phyloP scores from a whole-genome alignment of 2,888 invertebrate species.

The Brenthis daphne region DNA sequence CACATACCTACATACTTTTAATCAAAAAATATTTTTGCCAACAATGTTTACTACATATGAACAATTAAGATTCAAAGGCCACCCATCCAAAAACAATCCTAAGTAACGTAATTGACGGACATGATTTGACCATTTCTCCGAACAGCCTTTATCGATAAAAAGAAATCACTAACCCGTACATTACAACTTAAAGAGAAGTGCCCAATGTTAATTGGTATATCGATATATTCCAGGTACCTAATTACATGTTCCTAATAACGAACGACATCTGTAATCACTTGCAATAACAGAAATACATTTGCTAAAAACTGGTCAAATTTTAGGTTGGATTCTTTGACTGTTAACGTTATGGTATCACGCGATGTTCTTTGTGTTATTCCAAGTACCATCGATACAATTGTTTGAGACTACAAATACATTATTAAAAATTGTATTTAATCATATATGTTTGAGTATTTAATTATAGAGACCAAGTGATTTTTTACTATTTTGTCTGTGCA shows the following conservation, averaged over 20 bases:
- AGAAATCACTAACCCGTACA: constrained; percentile 28
- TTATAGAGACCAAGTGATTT: too few relatives aligned
- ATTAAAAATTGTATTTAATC: too few relatives aligned
- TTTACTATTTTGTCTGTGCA: too few relatives aligned
- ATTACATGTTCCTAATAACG: constrained; percentile 37
- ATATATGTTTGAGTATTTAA: too few relatives aligned
- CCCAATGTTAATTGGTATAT: constrained; percentile 30
- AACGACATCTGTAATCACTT: constrained; percentile 36
- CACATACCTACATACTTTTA: background rate
- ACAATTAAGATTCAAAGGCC: constrained; percentile 25
- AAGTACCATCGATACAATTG: too few relatives aligned
- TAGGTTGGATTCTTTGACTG: constrained; percentile 21
- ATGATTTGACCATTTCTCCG: constrained; percentile 27
- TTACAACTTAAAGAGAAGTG: constrained; percentile 28
- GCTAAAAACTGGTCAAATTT: constrained; percentile 35
- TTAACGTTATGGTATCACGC: constrained; percentile 31
- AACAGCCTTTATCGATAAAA: constrained; percentile 28
- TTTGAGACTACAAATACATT: too few relatives aligned
- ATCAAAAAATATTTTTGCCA: background rate
- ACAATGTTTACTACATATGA: constrained; percentile 1
- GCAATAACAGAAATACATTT: constrained; percentile 30
- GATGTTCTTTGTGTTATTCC: constrained; percentile 1
- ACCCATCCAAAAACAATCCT: constrained; percentile 23
- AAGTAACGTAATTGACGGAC: constrained; percentile 25
- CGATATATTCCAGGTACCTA: constrained; percentile 36